Base-by-base conservation (phyloP, 1,140 invertebrate species). In the Agraylea sexmaculata region DNA sequence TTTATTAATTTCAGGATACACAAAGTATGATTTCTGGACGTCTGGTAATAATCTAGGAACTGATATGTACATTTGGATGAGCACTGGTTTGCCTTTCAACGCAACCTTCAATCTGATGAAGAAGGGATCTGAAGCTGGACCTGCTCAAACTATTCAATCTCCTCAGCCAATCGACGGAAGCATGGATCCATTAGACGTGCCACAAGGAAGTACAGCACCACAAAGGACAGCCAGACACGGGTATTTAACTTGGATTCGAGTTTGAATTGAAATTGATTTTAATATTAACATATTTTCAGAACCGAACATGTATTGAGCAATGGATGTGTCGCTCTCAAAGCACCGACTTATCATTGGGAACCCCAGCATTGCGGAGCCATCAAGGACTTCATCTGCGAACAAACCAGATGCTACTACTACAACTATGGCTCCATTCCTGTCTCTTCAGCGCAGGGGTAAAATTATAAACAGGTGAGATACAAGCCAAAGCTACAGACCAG, bases 1-100 rank as follows among this genome's bases (percentile, higher is more conserved):
- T 30, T 32, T 19, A 23, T 40, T 37, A 12, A 40, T 61, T 59
- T 6, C 52, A 77, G 78, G 80, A 11, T 83, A 83, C 56, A 77
- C 76, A 42, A 81, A 83, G 53, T 83, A 79, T 51, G 82, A 87
- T 55, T 88, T 85, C 61, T 89, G 85, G 85, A 88, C 84, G 42
- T 87, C 84, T 36, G 86, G 86, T 29, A 89, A 89, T 64, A 78
- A 81, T 47, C 64, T 88, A 31, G 86, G 85, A 25, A 85, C 83
- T 5, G 78, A 83, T 53, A 86, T 85, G 80, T 83, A 83, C 61
- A 62, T 88, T 23, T 89, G 85, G 84, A 87, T 88, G 83, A 87
- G 83, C 54, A 84, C 83, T 21, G 86, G 85, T 6, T 59, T 86
- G 33, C 83, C 84, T 22, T 85, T 88, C 65, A 89, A 89, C 60